Evolutionary conservation across 2,113 vertebrate genomes (phyloP), one percentile per base, ranked within the genome.

Genomic region (Pomatostomus ruficeps): DNA sequence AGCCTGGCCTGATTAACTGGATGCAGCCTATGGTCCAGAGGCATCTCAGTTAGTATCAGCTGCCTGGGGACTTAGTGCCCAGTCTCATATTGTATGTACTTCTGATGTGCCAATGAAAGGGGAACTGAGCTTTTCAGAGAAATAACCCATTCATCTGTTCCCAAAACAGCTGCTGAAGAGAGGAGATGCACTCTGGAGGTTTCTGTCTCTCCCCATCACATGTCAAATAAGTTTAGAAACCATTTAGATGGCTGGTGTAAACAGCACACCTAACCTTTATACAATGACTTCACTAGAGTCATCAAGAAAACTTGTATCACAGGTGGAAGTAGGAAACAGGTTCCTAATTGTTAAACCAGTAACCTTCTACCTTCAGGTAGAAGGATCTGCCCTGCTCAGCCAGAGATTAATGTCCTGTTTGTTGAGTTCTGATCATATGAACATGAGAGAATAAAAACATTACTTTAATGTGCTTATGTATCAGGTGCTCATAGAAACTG

Each of bases 51-150:
- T 55, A 57, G 16, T 26, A 17, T 36, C 25, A 23, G 29, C 35
- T 83, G 62, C 35, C 57, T 48, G 28, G 33, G 84, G 51, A 52
- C n/a, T 78, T 36, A 2, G n/a, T 40, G 36, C 29, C 40, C 46
- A 4, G 14, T 55, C 59, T 89, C 9, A 9, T 15, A 4, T 52
- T 70, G 8, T 33, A 31, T 55, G 36, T 68, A 55, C 11, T 57
- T 68, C 33, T 46, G 43, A 36, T 51, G 9, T 40, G 51, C 19
- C 73, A 23, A 1, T 62, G 17, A 52, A 54, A 46, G 71, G n/a
- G 61, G 15, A 82, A 66, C 65, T 42, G 61, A 85, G 48, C 38
- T 68, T 85, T 85, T 83, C 75, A 49, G 86, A 51, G 42, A 82
- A 54, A 16, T 51, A 68, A 26, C 19, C 20, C 12, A 14, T 85